Base-by-base conservation (phyloP, 2,888 invertebrate genomes). In the Xestia rhomboidea region DNA sequence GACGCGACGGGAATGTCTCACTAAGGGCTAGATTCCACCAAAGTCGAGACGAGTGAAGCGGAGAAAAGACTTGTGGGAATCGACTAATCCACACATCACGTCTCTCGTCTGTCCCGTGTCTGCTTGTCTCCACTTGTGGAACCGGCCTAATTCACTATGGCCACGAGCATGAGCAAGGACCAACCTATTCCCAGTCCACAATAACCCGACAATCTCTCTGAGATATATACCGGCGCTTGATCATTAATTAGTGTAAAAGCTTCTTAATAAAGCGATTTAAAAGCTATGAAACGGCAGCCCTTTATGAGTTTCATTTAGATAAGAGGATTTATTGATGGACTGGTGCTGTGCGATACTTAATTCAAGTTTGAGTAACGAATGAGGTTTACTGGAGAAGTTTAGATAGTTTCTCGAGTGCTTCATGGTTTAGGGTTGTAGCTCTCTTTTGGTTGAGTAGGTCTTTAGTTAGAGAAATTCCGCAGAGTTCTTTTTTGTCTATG, bases 211-310 rank as follows among this genome's bases (percentile, higher is more conserved):
- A 91, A 92, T 91, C 90, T 90, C 87, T 80, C 82, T 41, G 87
- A 92, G 90, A 87, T 85, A 92, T 91, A 92, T 90, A 89, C 91
- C 90, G 89, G 91, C 90, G 91, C 87, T 90, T 91, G 90, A 89
- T 91, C 90, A 91, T 91, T 94, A 95, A 95, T 95, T 95, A 93
- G 90, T 92, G 89, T 88, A 88, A 91, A 93, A 92, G 91, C 87
- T 92, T 91, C 88, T 91, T 94, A 92, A 93, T 94, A 93, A 93
- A 93, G 92, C 89, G 88, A 94, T 94, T 92, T 93, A 92, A 92
- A 91, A 89, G 92, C 92, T 91, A 93, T 93, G 90, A 89, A 89
- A 88, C 90, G 88, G 92, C 90, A 91, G 91, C 90, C 83, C 89
- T 93, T 92, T 92, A 92, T 92, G 90, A 90, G 88, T 89, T 93